Evolutionary conservation across 2,888 invertebrate species (phyloP).

Genomic region (Atethmia centrago): DNA sequence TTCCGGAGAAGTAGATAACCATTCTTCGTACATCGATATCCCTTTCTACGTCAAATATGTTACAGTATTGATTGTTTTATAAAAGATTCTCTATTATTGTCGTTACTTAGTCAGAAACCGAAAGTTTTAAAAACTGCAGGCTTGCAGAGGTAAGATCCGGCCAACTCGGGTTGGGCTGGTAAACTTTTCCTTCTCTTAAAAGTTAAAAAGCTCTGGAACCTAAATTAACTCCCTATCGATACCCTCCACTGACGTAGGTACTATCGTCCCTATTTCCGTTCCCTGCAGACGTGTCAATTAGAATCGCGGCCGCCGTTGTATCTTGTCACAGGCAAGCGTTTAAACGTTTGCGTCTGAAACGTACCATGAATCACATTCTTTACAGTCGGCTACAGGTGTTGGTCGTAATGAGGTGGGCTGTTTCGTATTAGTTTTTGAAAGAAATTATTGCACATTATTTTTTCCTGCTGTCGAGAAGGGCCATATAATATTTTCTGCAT

Average conservation of each 20-base stretch:
- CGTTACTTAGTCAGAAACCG: neutral
- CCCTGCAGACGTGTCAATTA: conserved; percentile 82
- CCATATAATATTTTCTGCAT: neutral
- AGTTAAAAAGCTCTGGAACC: neutral
- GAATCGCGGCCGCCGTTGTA: conserved; percentile 70
- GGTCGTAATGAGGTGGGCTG: conserved; percentile 28
- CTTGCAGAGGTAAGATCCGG: neutral
- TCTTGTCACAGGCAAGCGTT: conserved; percentile 73
- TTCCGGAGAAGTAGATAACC: neutral
- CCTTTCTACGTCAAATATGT: neutral
- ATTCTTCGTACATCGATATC: neutral
- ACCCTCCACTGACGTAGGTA: neutral
- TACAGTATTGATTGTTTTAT: neutral
- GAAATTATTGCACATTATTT: neutral
- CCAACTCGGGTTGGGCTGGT: neutral
- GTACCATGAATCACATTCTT: conserved; percentile 34
- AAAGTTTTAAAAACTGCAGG: neutral
- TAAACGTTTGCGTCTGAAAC: conserved; percentile 61
- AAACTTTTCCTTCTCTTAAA: neutral
- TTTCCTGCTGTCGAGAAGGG: neutral
- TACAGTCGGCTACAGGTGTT: conserved; percentile 42
- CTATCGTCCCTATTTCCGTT: conserved; percentile 67
- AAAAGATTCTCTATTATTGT: neutral
- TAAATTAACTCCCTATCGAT: conserved; percentile 43
- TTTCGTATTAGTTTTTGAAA: neutral